phyloP scores from a whole-genome alignment of 2,113 vertebrate genomes.

The Verasper variegatus region DNA sequence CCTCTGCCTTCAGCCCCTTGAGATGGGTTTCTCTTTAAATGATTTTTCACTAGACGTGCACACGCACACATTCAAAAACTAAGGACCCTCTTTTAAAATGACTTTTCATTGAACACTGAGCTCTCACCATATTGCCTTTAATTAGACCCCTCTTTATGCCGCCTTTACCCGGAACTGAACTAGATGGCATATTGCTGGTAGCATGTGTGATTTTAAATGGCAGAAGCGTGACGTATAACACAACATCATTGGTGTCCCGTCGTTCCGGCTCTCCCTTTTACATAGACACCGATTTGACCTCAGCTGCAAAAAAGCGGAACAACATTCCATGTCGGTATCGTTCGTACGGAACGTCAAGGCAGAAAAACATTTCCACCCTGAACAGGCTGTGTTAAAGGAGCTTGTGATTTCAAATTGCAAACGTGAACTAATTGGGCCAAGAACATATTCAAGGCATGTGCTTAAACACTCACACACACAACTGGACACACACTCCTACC shows the following conservation, averaged over 20 bases:
- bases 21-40: constrained; percentile 46
- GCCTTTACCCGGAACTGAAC: not conserved
- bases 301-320: too few relatives aligned
- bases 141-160: not conserved
- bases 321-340: too few relatives aligned
- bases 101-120: constrained; percentile 35
- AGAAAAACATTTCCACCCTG: too few relatives aligned
- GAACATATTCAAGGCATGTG: too few relatives aligned
- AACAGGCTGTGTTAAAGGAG: too few relatives aligned
- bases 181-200: not conserved
- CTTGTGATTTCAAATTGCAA: too few relatives aligned
- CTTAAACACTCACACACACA: too few relatives aligned
- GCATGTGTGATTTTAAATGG: not conserved
- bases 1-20: constrained; percentile 28
- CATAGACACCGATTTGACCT: too few relatives aligned
- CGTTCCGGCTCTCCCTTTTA: not conserved
- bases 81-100: constrained; percentile 28
- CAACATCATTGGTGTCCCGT: not conserved
- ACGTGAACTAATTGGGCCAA: too few relatives aligned
- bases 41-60: constrained; percentile 23
- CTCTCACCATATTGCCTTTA: not conserved
- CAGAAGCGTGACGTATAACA: not conserved
- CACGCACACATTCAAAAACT: constrained; percentile 15
- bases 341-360: too few relatives aligned
- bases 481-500: not conserved